Conservation (phyloP, 1,140 invertebrate species). For the Battus philenor region DNA sequence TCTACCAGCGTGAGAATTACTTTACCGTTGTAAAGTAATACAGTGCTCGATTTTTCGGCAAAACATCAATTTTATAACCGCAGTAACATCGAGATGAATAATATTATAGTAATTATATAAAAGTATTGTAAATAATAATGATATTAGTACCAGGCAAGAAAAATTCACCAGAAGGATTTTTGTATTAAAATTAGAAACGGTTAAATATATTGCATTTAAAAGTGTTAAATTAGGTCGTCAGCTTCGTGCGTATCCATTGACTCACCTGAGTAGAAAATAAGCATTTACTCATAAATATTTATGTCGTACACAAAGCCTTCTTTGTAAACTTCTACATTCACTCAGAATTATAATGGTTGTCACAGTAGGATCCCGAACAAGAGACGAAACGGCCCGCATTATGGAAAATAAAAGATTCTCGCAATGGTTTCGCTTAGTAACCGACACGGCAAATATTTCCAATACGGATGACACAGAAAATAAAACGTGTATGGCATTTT, state of each 20-base stretch:
- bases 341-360: slow-evolving; percentile 70
- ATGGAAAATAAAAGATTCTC: slow-evolving; percentile 61
- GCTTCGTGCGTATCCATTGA: slow-evolving; percentile 62
- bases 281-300: slow-evolving; percentile 71
- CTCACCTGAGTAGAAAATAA: slow-evolving; percentile 65
- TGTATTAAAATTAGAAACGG: no score
- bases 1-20: no score
- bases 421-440: slow-evolving; percentile 62
- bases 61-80: no score
- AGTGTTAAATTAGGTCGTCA: slow-evolving; percentile 56
- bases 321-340: slow-evolving; percentile 69
- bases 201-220: slow-evolving; percentile 57
- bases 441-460: slow-evolving; percentile 48
- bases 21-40: no score
- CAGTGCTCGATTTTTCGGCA: no score
- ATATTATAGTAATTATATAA: no score
- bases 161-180: no score
- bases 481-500: slow-evolving; percentile 28
- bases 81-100: no score
- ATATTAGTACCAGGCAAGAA: no score
- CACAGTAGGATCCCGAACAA: slow-evolving; percentile 65
- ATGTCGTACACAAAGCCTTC: slow-evolving; percentile 59
- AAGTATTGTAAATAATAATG: no score
- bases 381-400: slow-evolving; percentile 66
- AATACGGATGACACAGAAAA: slow-evolving; percentile 53